Evolutionary conservation across 2,888 invertebrate species (phyloP).

Genomic region (Conchocele bisecta): DNA sequence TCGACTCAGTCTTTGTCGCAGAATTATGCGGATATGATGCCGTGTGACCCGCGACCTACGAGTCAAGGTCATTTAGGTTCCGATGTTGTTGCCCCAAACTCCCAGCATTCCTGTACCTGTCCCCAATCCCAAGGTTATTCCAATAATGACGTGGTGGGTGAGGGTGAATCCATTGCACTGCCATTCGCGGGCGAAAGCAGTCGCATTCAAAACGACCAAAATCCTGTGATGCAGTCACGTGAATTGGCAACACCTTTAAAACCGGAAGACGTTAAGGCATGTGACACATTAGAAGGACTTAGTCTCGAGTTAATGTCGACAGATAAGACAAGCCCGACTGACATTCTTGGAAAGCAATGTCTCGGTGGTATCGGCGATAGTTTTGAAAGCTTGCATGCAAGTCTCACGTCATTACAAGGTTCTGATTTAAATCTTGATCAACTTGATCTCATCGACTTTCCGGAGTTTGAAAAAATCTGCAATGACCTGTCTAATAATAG

Average conservation of each 20-base stretch:
- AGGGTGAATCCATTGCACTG: too few relatives aligned
- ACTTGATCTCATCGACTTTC: slow-evolving; percentile 73
- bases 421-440: slow-evolving; percentile 78
- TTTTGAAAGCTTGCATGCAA: slow-evolving; percentile 50
- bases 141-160: too few relatives aligned
- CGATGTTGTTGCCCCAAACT: too few relatives aligned
- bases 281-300: slow-evolving; percentile 21
- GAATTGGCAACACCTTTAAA: background rate
- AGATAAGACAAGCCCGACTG: slow-evolving; percentile 22
- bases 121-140: too few relatives aligned
- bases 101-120: too few relatives aligned
- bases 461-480: slow-evolving; percentile 74
- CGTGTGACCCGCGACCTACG: too few relatives aligned
- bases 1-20: too few relatives aligned
- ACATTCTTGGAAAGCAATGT: slow-evolving; percentile 6
- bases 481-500: slow-evolving; percentile 55
- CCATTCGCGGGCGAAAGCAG: too few relatives aligned
- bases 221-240: background rate
- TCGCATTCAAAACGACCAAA: too few relatives aligned
- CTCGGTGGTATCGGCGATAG: slow-evolving; percentile 48
- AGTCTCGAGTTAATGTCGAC: slow-evolving; percentile 21
- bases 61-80: too few relatives aligned
- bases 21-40: too few relatives aligned
- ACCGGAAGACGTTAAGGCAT: background rate
- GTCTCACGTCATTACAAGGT: slow-evolving; percentile 61